Percentiles rank a stretch among this genome's conserved stretches.
Conservation (phyloP, 2,113 vertebrate genomes). For the Euleptes europaea region DNA sequence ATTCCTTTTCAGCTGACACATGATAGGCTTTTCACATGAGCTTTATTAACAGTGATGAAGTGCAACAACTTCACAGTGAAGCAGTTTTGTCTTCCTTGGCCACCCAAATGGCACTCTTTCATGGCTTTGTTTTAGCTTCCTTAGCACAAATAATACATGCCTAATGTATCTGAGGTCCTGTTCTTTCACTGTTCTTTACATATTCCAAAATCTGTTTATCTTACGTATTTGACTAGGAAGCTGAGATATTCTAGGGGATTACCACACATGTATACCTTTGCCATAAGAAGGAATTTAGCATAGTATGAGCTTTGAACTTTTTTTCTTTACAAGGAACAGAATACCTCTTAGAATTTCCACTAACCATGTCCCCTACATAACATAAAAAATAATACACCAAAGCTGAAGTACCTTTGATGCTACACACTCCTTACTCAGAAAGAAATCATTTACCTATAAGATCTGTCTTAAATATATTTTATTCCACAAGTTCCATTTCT, state of each 20-base stretch:
- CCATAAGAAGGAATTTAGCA: not conserved
- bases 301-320: not conserved
- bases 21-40: not conserved
- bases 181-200: conserved; percentile 11
- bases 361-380: not conserved
- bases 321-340: not conserved
- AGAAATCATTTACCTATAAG: not conserved
- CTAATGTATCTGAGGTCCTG: not conserved
- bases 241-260: not conserved
- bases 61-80: not conserved
- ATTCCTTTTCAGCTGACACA: not conserved
- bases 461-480: not conserved
- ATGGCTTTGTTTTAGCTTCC: not conserved
- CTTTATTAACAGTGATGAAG: conserved; percentile 17
- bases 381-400: not conserved
- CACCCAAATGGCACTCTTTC: not conserved
- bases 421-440: not conserved
- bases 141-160: not conserved
- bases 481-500: not conserved
- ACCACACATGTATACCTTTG: not conserved
- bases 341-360: not conserved
- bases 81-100: not conserved
- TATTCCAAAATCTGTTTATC: not conserved
- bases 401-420: not conserved
- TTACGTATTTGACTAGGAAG: not conserved